Conservation (phyloP, 1,140 invertebrate species). For the Glossosoma conforme region DNA sequence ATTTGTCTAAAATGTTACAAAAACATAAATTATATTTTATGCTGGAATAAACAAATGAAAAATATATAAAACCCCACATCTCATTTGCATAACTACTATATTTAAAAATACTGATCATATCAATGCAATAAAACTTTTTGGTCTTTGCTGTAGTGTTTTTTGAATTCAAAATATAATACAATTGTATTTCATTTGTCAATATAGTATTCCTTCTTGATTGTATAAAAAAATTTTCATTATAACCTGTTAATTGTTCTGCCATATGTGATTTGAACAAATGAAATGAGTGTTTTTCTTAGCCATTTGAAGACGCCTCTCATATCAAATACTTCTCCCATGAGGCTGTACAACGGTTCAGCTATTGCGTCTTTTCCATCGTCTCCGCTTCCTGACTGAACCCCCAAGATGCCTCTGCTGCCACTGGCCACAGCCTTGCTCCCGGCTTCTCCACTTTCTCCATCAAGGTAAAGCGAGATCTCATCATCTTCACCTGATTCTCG, state of each 20-base stretch:
- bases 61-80: too few relatives aligned
- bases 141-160: too few relatives aligned
- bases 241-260: constrained; percentile 86
- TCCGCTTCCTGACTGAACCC: constrained; percentile 36
- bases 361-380: constrained; percentile 73
- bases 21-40: too few relatives aligned
- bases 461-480: constrained; percentile 66
- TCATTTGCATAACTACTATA: too few relatives aligned
- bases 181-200: too few relatives aligned
- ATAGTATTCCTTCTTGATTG: too few relatives aligned
- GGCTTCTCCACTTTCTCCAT: constrained; percentile 50
- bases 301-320: constrained; percentile 82
- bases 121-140: too few relatives aligned
- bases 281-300: constrained; percentile 80
- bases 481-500: constrained; percentile 60
- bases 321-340: constrained; percentile 87
- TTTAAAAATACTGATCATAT: too few relatives aligned
- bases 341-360: constrained; percentile 79
- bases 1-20: constrained; percentile 79
- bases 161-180: too few relatives aligned
- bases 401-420: constrained; percentile 31
- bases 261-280: constrained; percentile 89
- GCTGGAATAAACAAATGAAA: too few relatives aligned
- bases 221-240: too few relatives aligned
- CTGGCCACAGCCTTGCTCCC: constrained; percentile 40